Evolutionary conservation across 2,888 invertebrate species (phyloP), one percentile per base, ranked within the genome.

Genomic region (Exocentrus adspersus): DNA sequence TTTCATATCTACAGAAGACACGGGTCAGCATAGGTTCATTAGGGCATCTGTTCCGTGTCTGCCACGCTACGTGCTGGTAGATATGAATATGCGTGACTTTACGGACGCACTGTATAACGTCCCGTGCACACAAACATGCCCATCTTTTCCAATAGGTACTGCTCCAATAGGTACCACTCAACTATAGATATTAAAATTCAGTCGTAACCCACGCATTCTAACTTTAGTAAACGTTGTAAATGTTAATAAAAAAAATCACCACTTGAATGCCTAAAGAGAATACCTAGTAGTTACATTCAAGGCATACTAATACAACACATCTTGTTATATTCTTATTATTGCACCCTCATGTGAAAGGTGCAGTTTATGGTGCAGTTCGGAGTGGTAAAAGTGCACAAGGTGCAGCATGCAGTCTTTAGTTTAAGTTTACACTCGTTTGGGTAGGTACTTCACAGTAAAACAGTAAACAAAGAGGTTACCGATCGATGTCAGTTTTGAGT

Each of bases 241-340:
- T 57, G 57, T 16, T 57, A 57, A 57, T 58, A 37, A 60, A 58
- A 62, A 64, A 67, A 65, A 56, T 64, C 67, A 61, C 63, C 69
- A 67, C 67, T 69, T 64, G 69, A 69, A 69, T 69, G 28, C 57
- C 12, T 58, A 69, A 69, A 59, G 53, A 63, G 65, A 68, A 68
- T 59, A n/a, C n/a, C n/a, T n/a, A 61, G 61, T 56, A 52, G 42
- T 30, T 60, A 54, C 56, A 52, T 50, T 45, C 51, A 51, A 61
- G 37, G 64, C 61, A 67, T 67, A 67, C 67, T 67, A 67, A 67
- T 60, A 46, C n/a, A n/a, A n/a, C n/a, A 24, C 19, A 21, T 57
- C 54, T 62, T 21, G 61, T 61, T 61, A 46, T 54, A 54, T 41
- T 52, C 61, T 61, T 61, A 46, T 61, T 61, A 46, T 53, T 45